phyloP scores from a whole-genome alignment of 2,797 vertebrate genomes.

The Carcharodon carcharias region DNA sequence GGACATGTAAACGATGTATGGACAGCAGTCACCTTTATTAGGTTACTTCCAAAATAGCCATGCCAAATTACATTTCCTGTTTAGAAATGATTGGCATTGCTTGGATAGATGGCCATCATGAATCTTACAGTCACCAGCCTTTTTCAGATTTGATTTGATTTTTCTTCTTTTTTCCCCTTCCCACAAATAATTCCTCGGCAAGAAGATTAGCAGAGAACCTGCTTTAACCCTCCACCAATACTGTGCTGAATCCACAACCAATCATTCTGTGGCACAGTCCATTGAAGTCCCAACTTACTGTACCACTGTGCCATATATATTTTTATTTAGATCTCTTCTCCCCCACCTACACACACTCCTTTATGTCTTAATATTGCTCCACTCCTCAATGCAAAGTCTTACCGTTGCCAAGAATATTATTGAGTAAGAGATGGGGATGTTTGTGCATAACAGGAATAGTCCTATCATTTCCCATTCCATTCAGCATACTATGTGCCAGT shows the following conservation, averaged over 20 bases:
- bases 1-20: neutral
- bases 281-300: neutral
- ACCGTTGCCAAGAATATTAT: neutral
- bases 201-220: neutral
- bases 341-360: neutral
- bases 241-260: neutral
- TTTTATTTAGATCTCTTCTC: neutral
- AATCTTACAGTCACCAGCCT: neutral
- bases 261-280: neutral
- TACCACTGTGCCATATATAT: neutral
- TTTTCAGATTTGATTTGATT: neutral
- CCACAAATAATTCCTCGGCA: neutral
- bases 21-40: neutral
- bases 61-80: neutral
- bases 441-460: neutral
- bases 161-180: neutral
- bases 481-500: neutral
- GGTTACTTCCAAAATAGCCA: neutral
- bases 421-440: neutral
- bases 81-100: neutral
- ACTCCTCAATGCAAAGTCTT: neutral
- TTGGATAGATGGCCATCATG: neutral
- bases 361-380: neutral
- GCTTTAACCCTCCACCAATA: neutral
- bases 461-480: neutral